These are phyloP conservation scores for Phylloscopus trochilus DNA, from an alignment of 2,113 vertebrate genomes.

Conservation along the genomic window DNA sequence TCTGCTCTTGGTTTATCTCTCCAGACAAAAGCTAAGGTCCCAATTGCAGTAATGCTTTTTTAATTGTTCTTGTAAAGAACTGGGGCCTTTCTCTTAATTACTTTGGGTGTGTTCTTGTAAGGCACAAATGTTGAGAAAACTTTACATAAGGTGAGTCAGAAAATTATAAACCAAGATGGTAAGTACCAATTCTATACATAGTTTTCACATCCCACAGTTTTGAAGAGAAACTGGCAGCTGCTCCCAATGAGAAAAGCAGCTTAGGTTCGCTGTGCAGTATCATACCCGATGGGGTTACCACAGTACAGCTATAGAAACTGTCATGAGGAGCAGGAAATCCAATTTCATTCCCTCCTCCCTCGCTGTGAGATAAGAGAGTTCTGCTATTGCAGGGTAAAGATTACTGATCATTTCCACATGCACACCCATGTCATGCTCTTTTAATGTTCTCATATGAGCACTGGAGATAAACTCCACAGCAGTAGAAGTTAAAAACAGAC, in stretches of 20 bases:
- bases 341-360: slow-evolving; percentile 39
- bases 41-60: not conserved
- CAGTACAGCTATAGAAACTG: slow-evolving; percentile 6
- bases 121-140: not conserved
- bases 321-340: not conserved
- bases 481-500: not conserved
- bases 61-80: not conserved
- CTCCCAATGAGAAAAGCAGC: slow-evolving; percentile 12
- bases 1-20: not conserved
- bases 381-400: slow-evolving; percentile 34
- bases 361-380: slow-evolving; percentile 9
- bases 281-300: not conserved
- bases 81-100: not conserved
- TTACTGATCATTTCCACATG: slow-evolving; percentile 38
- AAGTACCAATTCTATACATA: not conserved
- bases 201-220: not conserved
- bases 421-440: slow-evolving; percentile 10
- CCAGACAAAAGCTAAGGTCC: not conserved
- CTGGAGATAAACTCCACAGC: not conserved
- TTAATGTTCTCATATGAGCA: slow-evolving; percentile 12
- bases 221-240: not conserved
- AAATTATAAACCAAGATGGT: not conserved
- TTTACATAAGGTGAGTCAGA: not conserved
- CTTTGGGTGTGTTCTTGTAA: not conserved
- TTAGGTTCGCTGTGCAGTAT: slow-evolving; percentile 6